These are phyloP conservation scores for Hyppa rectilinea DNA, from an alignment of 2,888 invertebrate genomes.

Conservation along the genomic window DNA sequence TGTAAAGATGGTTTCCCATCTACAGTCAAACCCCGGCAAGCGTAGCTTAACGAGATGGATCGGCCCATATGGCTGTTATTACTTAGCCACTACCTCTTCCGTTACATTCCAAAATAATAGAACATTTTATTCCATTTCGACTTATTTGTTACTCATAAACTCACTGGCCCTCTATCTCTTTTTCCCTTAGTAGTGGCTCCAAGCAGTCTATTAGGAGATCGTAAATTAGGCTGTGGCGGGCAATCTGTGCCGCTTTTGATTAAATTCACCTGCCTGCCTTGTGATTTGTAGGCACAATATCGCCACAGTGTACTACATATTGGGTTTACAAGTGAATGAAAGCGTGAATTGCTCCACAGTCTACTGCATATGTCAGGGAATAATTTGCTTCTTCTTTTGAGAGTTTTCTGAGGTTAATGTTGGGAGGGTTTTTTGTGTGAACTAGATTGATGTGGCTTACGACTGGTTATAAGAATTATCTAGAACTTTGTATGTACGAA, in stretches of 20 bases:
- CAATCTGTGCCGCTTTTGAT: constrained; percentile 77
- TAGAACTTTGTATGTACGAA: neutral
- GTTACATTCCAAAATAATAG: neutral
- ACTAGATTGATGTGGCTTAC: neutral
- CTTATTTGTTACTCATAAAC: neutral
- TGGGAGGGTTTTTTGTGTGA: neutral
- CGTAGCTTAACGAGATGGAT: too few species aligned
- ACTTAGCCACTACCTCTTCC: too few species aligned
- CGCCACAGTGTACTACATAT: constrained; percentile 43
- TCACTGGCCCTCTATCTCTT: neutral
- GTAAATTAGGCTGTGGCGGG: constrained; percentile 74
- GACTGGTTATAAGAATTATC: neutral
- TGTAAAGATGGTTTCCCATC: too few species aligned
- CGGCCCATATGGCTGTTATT: too few species aligned
- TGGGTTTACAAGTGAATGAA: constrained; percentile 28
- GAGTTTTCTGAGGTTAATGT: neutral
- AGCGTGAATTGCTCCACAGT: constrained; percentile 35
- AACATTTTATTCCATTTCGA: neutral
- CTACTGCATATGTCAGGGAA: constrained; percentile 29
- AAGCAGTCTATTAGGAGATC: constrained; percentile 72
- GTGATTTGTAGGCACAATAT: constrained; percentile 76
- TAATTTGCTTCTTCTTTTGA: constrained; percentile 32
- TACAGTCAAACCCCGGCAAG: too few species aligned
- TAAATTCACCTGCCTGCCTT: constrained; percentile 75
- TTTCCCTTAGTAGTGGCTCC: constrained; percentile 55